Evolutionary conservation across 1,140 invertebrate genomes (phyloP), one percentile per base, ranked within the genome.

Genomic region (Lineus longissimus): DNA sequence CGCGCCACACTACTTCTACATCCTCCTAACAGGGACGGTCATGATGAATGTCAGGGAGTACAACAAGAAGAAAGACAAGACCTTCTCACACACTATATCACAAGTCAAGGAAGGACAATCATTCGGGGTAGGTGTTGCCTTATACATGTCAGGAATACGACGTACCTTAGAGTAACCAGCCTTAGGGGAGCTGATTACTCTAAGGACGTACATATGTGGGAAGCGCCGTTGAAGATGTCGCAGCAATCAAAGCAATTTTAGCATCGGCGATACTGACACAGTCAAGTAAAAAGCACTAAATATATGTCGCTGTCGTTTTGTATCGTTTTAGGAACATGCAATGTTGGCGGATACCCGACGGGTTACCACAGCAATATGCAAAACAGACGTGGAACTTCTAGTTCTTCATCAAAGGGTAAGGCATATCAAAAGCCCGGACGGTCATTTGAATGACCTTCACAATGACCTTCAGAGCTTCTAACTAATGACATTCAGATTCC

Each of bases 291-390:
- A n/a, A n/a, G n/a, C n/a, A n/a, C n/a, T n/a, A n/a, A n/a, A n/a
- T n/a, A n/a, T n/a, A n/a, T n/a, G n/a, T n/a, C n/a, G n/a, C n/a
- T n/a, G n/a, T n/a, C n/a, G 2, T n/a, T 9, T 19, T 40, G 29
- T 54, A 25, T 2, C 59, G 15, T 68, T 64, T 23, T 60, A 76
- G 75, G 73, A 76, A 61, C 59, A 74, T 1, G 70, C 72, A 13
- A 47, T 76, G 29, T 61, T 76, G 25, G 69, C 74, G 59, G 63
- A 64, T 19, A 58, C 65, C 0, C 23, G 55, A 17, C 59, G 75
- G n/a, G 74, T 72, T 4, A 70, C 75, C 2, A 69, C 69, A 25
- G 68, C 75, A 22, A 68, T 76, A 0, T 76, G 75, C 57, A 76
- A 76, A 62, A 74, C 72, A 1, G 45, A 56, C 13, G 69, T 69